Conservation (phyloP, 2,888 invertebrate genomes). For the Andricus quercusramuli region DNA sequence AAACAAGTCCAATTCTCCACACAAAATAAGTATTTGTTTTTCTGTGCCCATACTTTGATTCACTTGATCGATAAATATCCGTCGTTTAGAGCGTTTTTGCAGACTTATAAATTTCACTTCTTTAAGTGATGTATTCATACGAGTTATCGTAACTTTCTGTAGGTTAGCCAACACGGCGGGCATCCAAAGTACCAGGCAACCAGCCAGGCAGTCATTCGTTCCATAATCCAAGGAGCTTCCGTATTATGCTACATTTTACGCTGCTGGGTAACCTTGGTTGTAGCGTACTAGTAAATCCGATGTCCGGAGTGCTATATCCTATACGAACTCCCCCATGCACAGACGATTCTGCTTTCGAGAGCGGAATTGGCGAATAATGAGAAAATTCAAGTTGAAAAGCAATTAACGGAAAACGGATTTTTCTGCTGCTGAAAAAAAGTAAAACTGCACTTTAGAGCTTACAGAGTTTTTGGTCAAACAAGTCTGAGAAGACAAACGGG, state of each 20-base stretch:
- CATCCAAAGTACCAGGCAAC: conserved; percentile 34
- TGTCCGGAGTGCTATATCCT: not conserved
- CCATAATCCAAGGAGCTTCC: conserved; percentile 39
- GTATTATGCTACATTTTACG: conserved; percentile 36
- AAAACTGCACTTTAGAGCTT: conserved; percentile 29
- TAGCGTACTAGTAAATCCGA: conserved; percentile 31
- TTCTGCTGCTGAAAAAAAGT: not conserved
- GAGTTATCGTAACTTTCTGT: conserved; percentile 35
- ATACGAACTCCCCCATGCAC: not conserved
- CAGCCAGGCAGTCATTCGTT: conserved; percentile 37
- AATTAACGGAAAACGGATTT: conserved; percentile 18
- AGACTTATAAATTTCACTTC: conserved; percentile 20
- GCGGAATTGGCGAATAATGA: conserved; percentile 34
- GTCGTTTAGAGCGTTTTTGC: conserved; percentile 16
- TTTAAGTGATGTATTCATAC: conserved; percentile 33
- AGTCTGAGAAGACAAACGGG: not conserved
- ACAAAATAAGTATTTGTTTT: no score
- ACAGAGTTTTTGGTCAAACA: not conserved
- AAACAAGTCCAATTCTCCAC: no score
- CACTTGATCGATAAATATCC: conserved; percentile 22
- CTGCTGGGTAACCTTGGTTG: conserved; percentile 22
- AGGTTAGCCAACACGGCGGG: conserved; percentile 31
- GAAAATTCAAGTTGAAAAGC: conserved; percentile 26
- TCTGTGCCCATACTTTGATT: not conserved
- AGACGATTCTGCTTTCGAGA: conserved; percentile 22